Evolutionary conservation across 2,113 vertebrate genomes (phyloP), one percentile per base, ranked within the genome.

Genomic region (Ptyas mucosa): DNA sequence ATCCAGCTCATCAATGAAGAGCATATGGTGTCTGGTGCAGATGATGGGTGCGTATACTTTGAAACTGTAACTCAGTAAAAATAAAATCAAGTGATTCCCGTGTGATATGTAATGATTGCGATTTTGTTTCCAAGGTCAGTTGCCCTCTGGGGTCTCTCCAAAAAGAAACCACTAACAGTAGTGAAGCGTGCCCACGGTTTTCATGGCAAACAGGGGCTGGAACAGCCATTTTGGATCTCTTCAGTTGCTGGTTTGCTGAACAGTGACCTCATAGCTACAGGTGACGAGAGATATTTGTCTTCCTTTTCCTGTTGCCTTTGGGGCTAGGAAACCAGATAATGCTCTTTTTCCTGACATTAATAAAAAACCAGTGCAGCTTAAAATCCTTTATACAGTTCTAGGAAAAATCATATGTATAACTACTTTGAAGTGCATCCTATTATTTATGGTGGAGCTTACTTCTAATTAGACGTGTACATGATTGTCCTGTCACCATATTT

Each of bases 1-100:
- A 95, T 99, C 91, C 99, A 99, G 96, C 98, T 99, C 34, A 99
- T 99, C 96, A 99, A 99, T 0, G 99, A 99, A 96, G 99, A 99
- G 88, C 98, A 99, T 96, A 99, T 99, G 98, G 97, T 99, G 90
- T 99, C 99, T 0, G 99, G 99, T 0, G 99, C 98, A 0, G 99
- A 99, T 1, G 99, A 99, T 0, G 99, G 99, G 99, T 99, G 94
- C 98, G 98, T 8, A 34, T 0, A 0, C 0, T 46, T 46, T 51
- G 58, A 81, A 89, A 69, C 18, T 12, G 49, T 52, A n/a, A 29
- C 10, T 29, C 26, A 26, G 11, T 5, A 8, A 1, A 58, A 39
- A 11, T 2, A 21, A 2, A 58, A 39, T 49, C 24, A 29, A 18
- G 3, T 51, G 94, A 58, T 26, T 1, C 0, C 10, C 0, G 1